Base-by-base conservation (phyloP, 2,888 invertebrate species). In the Amblyjoppa fuscipennis region DNA sequence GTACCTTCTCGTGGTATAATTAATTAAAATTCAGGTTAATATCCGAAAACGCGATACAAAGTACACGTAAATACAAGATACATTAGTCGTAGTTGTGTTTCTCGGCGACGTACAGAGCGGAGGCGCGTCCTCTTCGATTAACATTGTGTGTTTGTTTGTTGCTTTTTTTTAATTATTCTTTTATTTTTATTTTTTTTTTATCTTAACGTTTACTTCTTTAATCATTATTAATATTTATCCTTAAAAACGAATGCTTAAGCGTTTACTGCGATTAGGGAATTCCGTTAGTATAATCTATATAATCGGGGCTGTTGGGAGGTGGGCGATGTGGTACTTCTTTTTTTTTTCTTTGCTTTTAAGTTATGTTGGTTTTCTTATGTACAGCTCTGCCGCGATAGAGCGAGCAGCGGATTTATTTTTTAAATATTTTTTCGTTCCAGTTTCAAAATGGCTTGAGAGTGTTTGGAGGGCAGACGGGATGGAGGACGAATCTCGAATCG, bases 221-320 rank as follows among this genome's bases (percentile, higher is more conserved):
- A 78, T 75, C 53, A 71, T 71, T 80, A 76, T 71, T 69, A 61
- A 71, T 75, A 69, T 75, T 79, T 56, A 80, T 76, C 45, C 75
- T 74, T 78, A 84, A 75, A 76, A 64, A 74, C 78, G 69, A 79
- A 69, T 83, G 69, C 73, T 83, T 83, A 71, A 82, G 77, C 76
- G 82, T 83, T 85, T 71, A 77, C 85, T 70, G 83, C 83, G 75
- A 75, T 76, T 56, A 49, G 84, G 84, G 71, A 78, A 76, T 76
- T 75, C 80, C 76, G 71, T 80, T 80, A 66, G 45, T 82, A 77
- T 53, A 77, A 71, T 82, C 51, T 79, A 38, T 78, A 59, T 41
- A 45, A 56, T 68, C 56, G 49, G 59, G 68, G 11, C 41, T 74
- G 74, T 41, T 3, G 28, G 41, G 68, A 11, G 79, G 59, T 34